Evolutionary conservation across 2,797 vertebrate genomes (phyloP), one percentile per base, ranked within the genome.

Genomic region (Numenius phaeopus): DNA sequence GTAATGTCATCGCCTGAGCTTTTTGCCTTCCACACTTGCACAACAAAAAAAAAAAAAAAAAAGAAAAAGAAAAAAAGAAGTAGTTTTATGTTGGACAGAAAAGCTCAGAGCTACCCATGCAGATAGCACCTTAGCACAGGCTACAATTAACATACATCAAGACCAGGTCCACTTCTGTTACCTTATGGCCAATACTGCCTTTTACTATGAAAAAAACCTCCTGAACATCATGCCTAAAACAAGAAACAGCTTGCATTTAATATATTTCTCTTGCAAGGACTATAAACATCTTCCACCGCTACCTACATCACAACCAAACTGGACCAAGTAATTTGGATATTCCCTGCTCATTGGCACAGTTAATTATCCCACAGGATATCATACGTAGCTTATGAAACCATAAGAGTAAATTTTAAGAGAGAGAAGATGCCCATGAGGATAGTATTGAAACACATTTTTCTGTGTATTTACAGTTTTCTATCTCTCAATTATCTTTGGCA

Each of bases 1-100:
- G 97, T 97, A 98, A 98, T 98, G 98, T 97, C 98, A 97, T 97
- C 76, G 96, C 95, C 93, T 97, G 97, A 96, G 97, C 93, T 96
- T 97, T 96, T 97, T 93, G 49, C 83, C 89, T 93, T 89, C 92
- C 75, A 94, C 93, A 94, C 92, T 96, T 93, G 83, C 95, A 96
- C 67, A 96, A 96, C 83, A 95, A 72, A 9, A 37, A 6, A n/a
- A 67, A 17, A 5, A 27, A 46, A 77, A 30, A 20, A 78, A 24
- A 11, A 21, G 4, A 34, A 29, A 32, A 11, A 4, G 55, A 58
- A 21, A 39, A 21, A 76, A 39, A 72, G 4, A 64, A 96, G 91
- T 96, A 96, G 92, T 96, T 94, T 77, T 86, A 89, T 62, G 76
- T 44, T 76, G 26, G 83, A 90, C 40, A 90, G 87, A 89, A 87